Percentiles rank a stretch among this genome's conserved stretches.
Conservation (phyloP, 2,888 invertebrate species). For the Acronicta psi region DNA sequence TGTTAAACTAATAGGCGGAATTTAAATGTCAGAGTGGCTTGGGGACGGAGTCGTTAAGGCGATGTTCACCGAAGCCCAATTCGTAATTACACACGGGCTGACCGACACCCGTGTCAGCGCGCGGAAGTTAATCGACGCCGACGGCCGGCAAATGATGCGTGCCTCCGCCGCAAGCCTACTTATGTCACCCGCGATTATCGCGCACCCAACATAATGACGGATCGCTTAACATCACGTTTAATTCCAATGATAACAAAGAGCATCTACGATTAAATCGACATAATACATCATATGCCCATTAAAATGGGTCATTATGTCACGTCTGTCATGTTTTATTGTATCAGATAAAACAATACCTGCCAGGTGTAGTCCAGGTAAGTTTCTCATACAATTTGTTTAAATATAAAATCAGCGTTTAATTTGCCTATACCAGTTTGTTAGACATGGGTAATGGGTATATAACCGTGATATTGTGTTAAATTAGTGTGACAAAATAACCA, state of each 20-base stretch:
- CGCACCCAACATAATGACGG: constrained; percentile 70
- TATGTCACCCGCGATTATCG: constrained; percentile 83
- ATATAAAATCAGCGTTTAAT: background rate
- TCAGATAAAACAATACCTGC: constrained; percentile 26
- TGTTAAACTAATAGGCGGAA: constrained; percentile 63
- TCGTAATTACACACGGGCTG: constrained; percentile 71
- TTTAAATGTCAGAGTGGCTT: constrained; percentile 66
- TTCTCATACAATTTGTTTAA: background rate
- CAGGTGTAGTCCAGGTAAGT: background rate
- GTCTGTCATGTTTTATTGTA: constrained; percentile 36
- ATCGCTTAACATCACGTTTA: constrained; percentile 64
- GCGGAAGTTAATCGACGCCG: constrained; percentile 76
- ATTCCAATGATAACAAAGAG: constrained; percentile 52
- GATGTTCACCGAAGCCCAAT: constrained; percentile 70
- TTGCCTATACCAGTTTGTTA: too few species aligned
- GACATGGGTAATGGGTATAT: too few species aligned
- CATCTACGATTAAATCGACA: constrained; percentile 53
- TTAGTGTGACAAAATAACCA: too few species aligned
- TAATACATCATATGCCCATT: constrained; percentile 48
- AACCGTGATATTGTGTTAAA: constrained; percentile 2
- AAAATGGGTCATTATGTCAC: constrained; percentile 51
- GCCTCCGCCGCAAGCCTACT: constrained; percentile 75
- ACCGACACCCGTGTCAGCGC: constrained; percentile 77
- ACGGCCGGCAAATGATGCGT: constrained; percentile 85
- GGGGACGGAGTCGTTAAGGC: constrained; percentile 60